Evolutionary conservation across 2,113 vertebrate species (phyloP).

Genomic region (Delphinapterus leucas): DNA sequence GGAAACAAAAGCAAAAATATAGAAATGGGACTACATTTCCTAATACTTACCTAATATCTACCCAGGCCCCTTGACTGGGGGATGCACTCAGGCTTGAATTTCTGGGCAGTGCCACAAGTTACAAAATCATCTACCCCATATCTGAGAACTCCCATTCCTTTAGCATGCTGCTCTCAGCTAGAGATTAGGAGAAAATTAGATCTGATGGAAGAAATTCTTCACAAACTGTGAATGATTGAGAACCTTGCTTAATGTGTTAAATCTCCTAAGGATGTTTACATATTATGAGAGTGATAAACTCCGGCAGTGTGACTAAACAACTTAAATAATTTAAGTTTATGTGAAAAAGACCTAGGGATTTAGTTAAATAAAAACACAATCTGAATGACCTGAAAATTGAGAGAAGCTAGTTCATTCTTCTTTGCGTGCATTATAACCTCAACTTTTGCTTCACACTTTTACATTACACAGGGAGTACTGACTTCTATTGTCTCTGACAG

Average conservation of each 20-base stretch:
- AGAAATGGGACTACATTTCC: background rate
- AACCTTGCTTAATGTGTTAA: constrained; percentile 5
- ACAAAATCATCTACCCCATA: background rate
- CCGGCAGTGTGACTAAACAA: constrained; percentile 9
- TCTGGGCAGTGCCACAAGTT: background rate
- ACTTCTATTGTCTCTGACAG: background rate
- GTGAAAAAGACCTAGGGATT: background rate
- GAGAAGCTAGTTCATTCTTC: background rate
- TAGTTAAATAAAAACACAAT: background rate
- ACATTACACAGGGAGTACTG: background rate
- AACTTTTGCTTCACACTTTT: background rate
- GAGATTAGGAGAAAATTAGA: constrained; percentile 31
- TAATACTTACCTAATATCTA: background rate
- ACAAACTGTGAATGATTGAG: constrained; percentile 58
- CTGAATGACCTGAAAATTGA: background rate
- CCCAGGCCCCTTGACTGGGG: background rate
- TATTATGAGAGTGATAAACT: background rate
- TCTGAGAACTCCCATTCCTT: background rate
- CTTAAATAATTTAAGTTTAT: constrained; percentile 27
- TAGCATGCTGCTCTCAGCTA: background rate
- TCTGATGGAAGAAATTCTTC: constrained; percentile 46
- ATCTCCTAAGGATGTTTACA: constrained; percentile 41
- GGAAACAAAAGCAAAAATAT: background rate
- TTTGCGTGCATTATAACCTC: background rate
- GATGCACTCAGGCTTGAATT: background rate